These are phyloP conservation scores for Raja brachyura DNA, from an alignment of 2,113 vertebrate species.

Conservation along the genomic window DNA sequence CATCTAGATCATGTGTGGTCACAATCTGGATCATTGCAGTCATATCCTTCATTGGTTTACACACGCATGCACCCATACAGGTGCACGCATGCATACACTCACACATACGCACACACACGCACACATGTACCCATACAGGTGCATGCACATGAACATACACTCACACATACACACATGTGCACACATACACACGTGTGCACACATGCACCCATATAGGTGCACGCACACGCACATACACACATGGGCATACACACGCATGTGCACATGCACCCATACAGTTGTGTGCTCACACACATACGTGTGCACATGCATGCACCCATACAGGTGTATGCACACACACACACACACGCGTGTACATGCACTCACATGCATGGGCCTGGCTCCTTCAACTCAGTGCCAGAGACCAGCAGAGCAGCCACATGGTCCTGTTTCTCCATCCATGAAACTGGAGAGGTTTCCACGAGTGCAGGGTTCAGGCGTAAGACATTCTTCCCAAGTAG, in stretches of 20 bases:
- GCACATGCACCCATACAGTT: not conserved
- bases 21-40: not conserved
- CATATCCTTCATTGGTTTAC: not conserved
- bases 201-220: not conserved
- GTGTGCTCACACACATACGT: not conserved
- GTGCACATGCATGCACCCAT: not conserved
- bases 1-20: not conserved
- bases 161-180: not conserved
- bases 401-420: no score
- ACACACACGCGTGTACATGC: not conserved
- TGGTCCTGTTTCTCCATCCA: not conserved
- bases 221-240: no score
- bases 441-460: no score
- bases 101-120: not conserved
- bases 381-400: not conserved
- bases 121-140: not conserved
- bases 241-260: no score
- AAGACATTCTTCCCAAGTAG: slow-evolving; percentile 94
- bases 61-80: not conserved
- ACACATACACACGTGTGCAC: not conserved
- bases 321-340: not conserved
- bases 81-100: not conserved
- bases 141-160: not conserved
- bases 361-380: not conserved
- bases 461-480: slow-evolving; percentile 55